Evolutionary conservation across 2,888 invertebrate genomes (phyloP), one percentile per base, ranked within the genome.

Genomic region (Hesperia comma): DNA sequence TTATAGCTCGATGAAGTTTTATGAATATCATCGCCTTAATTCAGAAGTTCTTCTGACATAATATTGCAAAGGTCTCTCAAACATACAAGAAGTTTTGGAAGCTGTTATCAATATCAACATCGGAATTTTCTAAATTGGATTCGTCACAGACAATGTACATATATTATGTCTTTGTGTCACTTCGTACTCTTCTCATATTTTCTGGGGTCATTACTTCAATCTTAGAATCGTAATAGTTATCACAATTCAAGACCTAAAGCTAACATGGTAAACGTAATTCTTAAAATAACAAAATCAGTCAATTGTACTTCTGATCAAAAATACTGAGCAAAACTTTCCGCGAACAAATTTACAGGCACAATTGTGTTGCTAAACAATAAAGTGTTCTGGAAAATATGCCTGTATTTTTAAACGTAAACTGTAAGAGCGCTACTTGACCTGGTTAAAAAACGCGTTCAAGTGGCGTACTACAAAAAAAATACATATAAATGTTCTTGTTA

Each of bases 401-500:
- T 21, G 19, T 19, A 49, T 49, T 49, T 49, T 49, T 49, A 53
- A 53, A 53, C 53, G 32, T 53, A 53, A 53, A 53, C 49, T 19
- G 21, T 19, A 49, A 49, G 12, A 63, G n/a, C 56, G 49, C 17
- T 56, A 56, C 63, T 63, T 63, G 63, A 63, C 63, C 63, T 8
- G 32, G 32, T 33, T 63, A 54, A 55, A 57, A 63, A 19, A 46
- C 46, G 46, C 56, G 12, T 21, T 56, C 21, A 49, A 63, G 43
- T 32, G 46, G n/a, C 14, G 19, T 46, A 33, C 46, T 37, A 56
- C 17, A 56, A 46, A 56, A 61, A 8, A 21, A 61, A 63, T 46
- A 63, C 41, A 53, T 26, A 62, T 41, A 53, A 21, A n/a, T 8
- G 17, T 54, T 26, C 33, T n/a, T 40, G 26, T 14, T 53, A 53